A percentile compares a stretch with the other conserved stretches of the same genome.
phyloP scores from a whole-genome alignment of 2,888 invertebrate species.

The Caradrina clavipalpis region DNA sequence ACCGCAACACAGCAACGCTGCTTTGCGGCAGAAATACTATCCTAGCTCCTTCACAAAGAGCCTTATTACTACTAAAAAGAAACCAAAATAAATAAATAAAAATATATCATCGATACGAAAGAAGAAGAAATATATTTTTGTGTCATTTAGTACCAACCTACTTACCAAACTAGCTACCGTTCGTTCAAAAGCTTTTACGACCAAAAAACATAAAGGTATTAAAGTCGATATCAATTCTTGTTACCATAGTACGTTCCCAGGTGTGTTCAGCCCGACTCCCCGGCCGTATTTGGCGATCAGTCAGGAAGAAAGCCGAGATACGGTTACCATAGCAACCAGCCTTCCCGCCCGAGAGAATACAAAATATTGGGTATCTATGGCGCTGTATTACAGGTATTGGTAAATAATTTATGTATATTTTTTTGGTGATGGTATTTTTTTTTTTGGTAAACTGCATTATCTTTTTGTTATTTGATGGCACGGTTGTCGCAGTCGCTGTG shows the following conservation, averaged over 20 bases:
- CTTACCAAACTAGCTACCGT: too few species aligned
- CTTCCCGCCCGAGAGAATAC: constrained; percentile 43
- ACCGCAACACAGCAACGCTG: too few species aligned
- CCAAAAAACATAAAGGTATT: background rate
- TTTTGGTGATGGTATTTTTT: background rate
- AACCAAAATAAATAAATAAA: too few species aligned
- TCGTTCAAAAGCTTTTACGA: background rate
- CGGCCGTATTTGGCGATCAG: constrained; percentile 73
- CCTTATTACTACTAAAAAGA: too few species aligned
- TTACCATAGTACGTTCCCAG: constrained; percentile 41
- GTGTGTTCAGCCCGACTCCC: constrained; percentile 35
- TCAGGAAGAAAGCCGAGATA: constrained; percentile 85
- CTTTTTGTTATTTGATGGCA: too few species aligned
- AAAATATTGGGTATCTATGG: constrained; percentile 43
- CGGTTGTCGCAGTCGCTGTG: too few species aligned
- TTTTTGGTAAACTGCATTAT: background rate
- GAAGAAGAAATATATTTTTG: too few species aligned
- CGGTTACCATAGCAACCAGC: constrained; percentile 77
- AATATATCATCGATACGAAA: too few species aligned
- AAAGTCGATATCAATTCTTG: constrained; percentile 11
- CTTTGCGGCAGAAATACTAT: too few species aligned
- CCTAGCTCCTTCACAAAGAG: too few species aligned
- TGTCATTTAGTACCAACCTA: too few species aligned
- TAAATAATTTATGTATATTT: constrained; percentile 32
- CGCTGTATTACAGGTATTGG: constrained; percentile 12